Conservation (phyloP, 2,113 vertebrate genomes). For the Carassius gibelio region DNA sequence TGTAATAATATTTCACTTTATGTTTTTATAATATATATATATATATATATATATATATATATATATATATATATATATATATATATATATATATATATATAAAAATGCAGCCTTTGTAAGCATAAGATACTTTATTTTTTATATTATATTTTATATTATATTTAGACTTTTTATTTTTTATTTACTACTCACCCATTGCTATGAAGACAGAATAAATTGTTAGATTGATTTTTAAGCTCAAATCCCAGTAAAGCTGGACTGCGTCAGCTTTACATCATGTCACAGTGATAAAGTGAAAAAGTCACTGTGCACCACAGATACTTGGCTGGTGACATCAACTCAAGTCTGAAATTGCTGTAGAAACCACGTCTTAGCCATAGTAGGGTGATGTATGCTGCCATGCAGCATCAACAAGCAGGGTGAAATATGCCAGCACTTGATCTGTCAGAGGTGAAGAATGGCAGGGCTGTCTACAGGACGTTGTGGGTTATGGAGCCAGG, state of each 20-base stretch:
- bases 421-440: slow-evolving; percentile 61
- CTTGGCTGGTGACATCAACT: slow-evolving; percentile 44
- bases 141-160: too few species aligned
- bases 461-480: slow-evolving; percentile 51
- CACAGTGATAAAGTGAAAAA: not conserved
- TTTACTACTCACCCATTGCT: not conserved
- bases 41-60: too few species aligned
- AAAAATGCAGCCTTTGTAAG: too few species aligned
- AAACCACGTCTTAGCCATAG: slow-evolving; percentile 36
- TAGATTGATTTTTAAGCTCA: not conserved
- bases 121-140: too few species aligned
- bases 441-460: slow-evolving; percentile 67
- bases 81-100: too few species aligned
- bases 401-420: slow-evolving; percentile 57
- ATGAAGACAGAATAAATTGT: not conserved
- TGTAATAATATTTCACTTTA: not conserved
- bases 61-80: too few species aligned
- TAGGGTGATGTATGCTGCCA: slow-evolving; percentile 56
- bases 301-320: not conserved
- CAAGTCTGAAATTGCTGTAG: slow-evolving; percentile 29
- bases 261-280: not conserved
- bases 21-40: too few species aligned
- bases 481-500: slow-evolving; percentile 54
- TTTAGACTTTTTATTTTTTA: too few species aligned
- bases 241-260: not conserved